phyloP scores from a whole-genome alignment of 2,113 vertebrate genomes.

The Ptychochromis oligacanthus region DNA sequence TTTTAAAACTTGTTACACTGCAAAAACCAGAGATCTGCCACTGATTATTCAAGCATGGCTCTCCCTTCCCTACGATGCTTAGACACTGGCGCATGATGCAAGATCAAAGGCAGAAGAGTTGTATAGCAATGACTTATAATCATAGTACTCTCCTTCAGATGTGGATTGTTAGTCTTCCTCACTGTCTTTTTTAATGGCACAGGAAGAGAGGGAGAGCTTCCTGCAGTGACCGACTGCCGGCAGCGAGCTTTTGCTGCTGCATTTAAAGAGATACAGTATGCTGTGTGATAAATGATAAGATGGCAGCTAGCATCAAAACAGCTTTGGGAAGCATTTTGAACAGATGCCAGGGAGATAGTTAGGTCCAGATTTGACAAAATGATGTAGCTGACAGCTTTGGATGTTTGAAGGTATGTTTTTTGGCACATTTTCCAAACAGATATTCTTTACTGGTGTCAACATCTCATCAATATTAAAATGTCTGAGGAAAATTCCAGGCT shows the following conservation, averaged over 20 bases:
- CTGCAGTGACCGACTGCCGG: conserved; percentile 32
- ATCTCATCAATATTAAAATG: neutral
- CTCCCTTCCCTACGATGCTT: neutral
- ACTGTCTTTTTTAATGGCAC: conserved; percentile 31
- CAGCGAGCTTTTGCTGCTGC: conserved; percentile 2
- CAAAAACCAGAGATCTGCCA: conserved; percentile 4
- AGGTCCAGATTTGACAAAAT: conserved; percentile 3
- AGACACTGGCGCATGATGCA: neutral
- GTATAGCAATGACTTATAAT: neutral
- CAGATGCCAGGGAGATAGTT: conserved; percentile 6
- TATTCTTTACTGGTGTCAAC: neutral
- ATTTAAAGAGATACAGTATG: neutral
- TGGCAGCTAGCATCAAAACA: neutral
- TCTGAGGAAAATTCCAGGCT: neutral
- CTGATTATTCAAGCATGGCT: conserved; percentile 7
- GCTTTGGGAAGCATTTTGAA: neutral
- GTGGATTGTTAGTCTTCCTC: conserved; percentile 35
- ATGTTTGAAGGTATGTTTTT: neutral
- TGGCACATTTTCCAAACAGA: neutral
- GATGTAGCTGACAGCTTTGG: neutral
- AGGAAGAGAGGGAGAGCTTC: conserved; percentile 9
- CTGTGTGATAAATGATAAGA: conserved; percentile 4
- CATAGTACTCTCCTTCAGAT: conserved; percentile 1
- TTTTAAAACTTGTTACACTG: neutral
- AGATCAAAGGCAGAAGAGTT: conserved; percentile 13